A percentile compares a stretch with the other conserved stretches of the same genome.
phyloP scores from a whole-genome alignment of 2,888 invertebrate genomes.

The Cheilosia urbana region DNA sequence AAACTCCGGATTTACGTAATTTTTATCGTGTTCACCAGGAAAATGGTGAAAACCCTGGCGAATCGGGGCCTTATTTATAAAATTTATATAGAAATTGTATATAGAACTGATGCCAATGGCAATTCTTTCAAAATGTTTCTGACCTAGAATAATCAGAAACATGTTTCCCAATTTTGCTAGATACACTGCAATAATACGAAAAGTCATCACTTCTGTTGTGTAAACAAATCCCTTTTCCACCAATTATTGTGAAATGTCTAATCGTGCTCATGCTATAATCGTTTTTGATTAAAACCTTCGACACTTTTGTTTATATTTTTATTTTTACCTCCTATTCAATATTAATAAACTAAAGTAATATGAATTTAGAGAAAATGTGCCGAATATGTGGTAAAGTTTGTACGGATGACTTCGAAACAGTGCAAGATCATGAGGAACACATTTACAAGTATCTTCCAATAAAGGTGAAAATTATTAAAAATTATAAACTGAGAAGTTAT shows the following conservation, averaged over 20 bases:
- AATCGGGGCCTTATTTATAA: too few relatives aligned
- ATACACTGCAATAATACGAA: neutral
- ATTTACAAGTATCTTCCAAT: slow-evolving; percentile 68
- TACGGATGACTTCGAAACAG: slow-evolving; percentile 2
- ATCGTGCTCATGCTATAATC: neutral
- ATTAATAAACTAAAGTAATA: slow-evolving; percentile 1
- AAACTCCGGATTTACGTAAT: too few relatives aligned
- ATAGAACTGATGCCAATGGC: too few relatives aligned
- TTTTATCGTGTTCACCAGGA: too few relatives aligned
- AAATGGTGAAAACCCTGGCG: too few relatives aligned
- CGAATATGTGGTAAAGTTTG: slow-evolving; percentile 53
- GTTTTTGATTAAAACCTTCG: neutral
- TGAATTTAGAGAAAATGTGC: slow-evolving; percentile 54
- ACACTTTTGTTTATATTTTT: neutral
- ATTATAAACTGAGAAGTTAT: neutral
- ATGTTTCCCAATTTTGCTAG: neutral
- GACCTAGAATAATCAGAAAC: neutral
- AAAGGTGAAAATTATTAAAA: slow-evolving; percentile 18
- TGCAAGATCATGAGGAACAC: slow-evolving; percentile 33
- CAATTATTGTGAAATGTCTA: neutral
- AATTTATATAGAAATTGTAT: too few relatives aligned
- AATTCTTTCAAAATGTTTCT: neutral
- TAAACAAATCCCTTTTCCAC: neutral
- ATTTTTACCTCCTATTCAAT: neutral
- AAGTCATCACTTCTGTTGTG: neutral